These are phyloP conservation scores for Drosophila kepulauana DNA, from an alignment of 1,140 invertebrate species.

Conservation along the genomic window DNA sequence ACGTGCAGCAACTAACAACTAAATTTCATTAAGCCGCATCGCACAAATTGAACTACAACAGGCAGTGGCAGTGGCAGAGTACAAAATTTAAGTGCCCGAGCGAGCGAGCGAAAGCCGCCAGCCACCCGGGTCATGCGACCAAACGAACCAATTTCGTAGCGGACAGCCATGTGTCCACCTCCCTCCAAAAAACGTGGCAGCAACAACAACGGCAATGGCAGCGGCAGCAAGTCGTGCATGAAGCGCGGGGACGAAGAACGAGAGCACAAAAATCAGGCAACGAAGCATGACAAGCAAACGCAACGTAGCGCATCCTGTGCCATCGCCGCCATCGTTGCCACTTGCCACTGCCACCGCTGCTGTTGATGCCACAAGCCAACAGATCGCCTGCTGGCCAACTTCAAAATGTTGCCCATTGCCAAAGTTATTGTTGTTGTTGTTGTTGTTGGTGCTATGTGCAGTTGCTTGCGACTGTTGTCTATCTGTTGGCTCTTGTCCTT, in stretches of 20 bases:
- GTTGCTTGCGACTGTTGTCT: constrained; percentile 49
- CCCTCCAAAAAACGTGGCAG: constrained; percentile 43
- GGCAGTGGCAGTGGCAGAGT: constrained; percentile 38
- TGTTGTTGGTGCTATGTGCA: constrained; percentile 51
- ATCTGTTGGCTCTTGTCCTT: constrained; percentile 30
- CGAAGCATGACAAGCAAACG: constrained; percentile 82
- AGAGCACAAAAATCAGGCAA: constrained; percentile 76
- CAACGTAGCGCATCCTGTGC: constrained; percentile 79
- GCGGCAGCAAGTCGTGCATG: constrained; percentile 76
- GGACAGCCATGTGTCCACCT: constrained; percentile 51
- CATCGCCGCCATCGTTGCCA: constrained; percentile 22
- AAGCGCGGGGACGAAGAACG: constrained; percentile 43
- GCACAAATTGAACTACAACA: constrained; percentile 80
- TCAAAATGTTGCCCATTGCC: constrained; percentile 50
- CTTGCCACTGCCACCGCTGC: constrained; percentile 36
- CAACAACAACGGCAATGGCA: constrained; percentile 9
- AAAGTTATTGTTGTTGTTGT: constrained; percentile 5
- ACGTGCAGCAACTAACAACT: constrained; percentile 81
- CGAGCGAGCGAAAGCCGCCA: constrained; percentile 46
- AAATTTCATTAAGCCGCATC: constrained; percentile 81
- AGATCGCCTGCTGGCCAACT: constrained; percentile 53
- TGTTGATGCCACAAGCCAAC: constrained; percentile 36
- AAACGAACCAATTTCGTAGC: constrained; percentile 77
- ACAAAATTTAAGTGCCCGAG: constrained; percentile 75
- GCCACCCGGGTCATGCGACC: constrained; percentile 13